These are phyloP conservation scores for Drosophila monieri DNA, from an alignment of 2,888 invertebrate genomes.

Conservation along the genomic window DNA sequence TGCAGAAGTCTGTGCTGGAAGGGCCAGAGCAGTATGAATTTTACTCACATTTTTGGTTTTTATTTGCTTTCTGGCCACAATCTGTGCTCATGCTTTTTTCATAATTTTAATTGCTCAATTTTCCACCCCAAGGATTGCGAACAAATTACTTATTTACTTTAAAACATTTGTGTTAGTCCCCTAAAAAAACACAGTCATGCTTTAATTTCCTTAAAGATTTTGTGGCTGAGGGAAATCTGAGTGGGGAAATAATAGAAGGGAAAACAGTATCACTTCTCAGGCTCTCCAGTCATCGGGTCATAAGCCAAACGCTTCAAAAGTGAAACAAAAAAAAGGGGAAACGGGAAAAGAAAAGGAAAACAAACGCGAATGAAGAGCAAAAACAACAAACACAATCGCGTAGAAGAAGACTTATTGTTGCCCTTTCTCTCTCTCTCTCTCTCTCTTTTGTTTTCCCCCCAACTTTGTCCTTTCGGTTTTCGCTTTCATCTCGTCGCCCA, in stretches of 20 bases:
- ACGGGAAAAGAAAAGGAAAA: neutral
- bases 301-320: conserved; percentile 29
- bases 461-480: conserved; percentile 15
- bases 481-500: conserved; percentile 26
- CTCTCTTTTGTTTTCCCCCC: neutral
- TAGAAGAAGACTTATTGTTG: conserved; percentile 12
- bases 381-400: conserved; percentile 9
- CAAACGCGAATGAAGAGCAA: conserved; percentile 13
- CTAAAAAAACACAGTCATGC: neutral
- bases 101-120: conserved; percentile 39
- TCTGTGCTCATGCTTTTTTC: conserved; percentile 13
- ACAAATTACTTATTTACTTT: conserved; percentile 6
- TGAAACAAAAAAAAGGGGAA: conserved; percentile 17
- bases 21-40: conserved; percentile 11
- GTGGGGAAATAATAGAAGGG: conserved; percentile 14
- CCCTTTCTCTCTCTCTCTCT: conserved; percentile 11
- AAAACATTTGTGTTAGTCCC: neutral
- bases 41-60: conserved; percentile 13
- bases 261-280: conserved; percentile 20
- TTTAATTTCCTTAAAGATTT: neutral
- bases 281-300: conserved; percentile 21
- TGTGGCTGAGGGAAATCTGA: neutral
- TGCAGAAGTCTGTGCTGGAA: neutral
- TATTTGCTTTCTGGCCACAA: conserved; percentile 5
- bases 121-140: conserved; percentile 7